These are phyloP conservation scores for Setipinna tenuifilis DNA, from an alignment of 2,797 vertebrate species.

Conservation along the genomic window DNA sequence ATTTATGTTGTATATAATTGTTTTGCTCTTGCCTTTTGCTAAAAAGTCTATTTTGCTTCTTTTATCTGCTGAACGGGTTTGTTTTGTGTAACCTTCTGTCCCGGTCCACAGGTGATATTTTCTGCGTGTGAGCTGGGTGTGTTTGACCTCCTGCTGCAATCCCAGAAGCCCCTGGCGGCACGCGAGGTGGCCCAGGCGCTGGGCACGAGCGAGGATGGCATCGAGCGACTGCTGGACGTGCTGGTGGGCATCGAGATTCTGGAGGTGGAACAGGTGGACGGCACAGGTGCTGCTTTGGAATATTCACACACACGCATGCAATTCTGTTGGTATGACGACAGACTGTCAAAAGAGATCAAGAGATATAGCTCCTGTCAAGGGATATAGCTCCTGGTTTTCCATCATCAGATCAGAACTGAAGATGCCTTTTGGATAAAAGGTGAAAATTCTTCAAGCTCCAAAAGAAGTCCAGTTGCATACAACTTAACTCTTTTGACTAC, in stretches of 20 bases:
- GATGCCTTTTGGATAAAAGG: too few relatives aligned
- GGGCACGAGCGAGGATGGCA: conserved; percentile 66
- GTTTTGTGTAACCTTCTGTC: not conserved
- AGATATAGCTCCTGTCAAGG: too few relatives aligned
- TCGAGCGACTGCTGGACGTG: conserved; percentile 72
- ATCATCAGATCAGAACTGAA: too few relatives aligned
- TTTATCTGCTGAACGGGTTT: not conserved
- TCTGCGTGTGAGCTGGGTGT: conserved; percentile 77
- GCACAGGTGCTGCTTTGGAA: conserved; percentile 14
- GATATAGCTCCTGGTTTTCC: too few relatives aligned
- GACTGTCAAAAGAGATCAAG: too few relatives aligned
- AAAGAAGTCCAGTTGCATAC: too few relatives aligned
- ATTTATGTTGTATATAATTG: not conserved
- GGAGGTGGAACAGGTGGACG: conserved; percentile 67
- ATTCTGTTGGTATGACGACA: not conserved
- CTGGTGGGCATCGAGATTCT: conserved; percentile 76
- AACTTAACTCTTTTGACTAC: too few relatives aligned
- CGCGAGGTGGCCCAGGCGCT: conserved; percentile 62
- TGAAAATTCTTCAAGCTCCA: too few relatives aligned
- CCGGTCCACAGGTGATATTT: conserved; percentile 70
- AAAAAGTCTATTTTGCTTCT: not conserved
- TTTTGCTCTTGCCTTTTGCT: not conserved
- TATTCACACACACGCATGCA: not conserved
- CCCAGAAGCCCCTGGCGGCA: conserved; percentile 67
- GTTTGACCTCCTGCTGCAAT: conserved; percentile 73